Percentiles rank a stretch among this genome's conserved stretches.
These are phyloP conservation scores for Dioctria linearis DNA, from an alignment of 2,888 invertebrate species.

Conservation along the genomic window DNA sequence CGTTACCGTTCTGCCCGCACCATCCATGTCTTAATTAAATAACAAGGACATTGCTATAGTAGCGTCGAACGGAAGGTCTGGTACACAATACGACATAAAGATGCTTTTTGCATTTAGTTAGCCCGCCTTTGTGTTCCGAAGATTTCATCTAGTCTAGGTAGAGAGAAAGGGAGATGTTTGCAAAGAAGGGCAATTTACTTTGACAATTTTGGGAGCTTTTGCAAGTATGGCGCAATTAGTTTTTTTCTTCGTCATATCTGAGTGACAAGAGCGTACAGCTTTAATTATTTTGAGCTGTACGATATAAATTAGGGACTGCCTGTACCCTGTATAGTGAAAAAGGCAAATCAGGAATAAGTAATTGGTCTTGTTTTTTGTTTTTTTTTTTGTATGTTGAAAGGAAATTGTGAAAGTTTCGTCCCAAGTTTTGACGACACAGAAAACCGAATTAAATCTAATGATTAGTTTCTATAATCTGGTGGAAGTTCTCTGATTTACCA, in stretches of 20 bases:
- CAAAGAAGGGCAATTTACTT: slow-evolving; percentile 46
- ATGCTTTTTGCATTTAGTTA: slow-evolving; percentile 37
- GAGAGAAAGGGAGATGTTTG: neutral
- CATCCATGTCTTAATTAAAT: slow-evolving; percentile 46
- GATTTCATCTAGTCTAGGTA: neutral
- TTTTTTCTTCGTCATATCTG: slow-evolving; percentile 32
- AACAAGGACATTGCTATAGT: slow-evolving; percentile 31
- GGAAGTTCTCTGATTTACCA: too few relatives aligned
- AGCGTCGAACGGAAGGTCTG: slow-evolving; percentile 11
- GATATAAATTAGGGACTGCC: neutral
- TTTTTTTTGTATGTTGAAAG: too few relatives aligned
- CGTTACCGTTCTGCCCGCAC: neutral
- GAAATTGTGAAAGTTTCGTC: too few relatives aligned
- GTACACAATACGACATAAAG: slow-evolving; percentile 25
- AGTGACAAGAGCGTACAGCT: slow-evolving; percentile 4
- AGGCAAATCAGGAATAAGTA: slow-evolving; percentile 29
- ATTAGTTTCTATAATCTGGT: too few relatives aligned
- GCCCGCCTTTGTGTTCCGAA: slow-evolving; percentile 24
- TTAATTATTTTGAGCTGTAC: slow-evolving; percentile 37
- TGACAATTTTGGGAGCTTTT: slow-evolving; percentile 33
- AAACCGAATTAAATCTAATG: too few relatives aligned
- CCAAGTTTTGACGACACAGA: too few relatives aligned
- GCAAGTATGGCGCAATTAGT: slow-evolving; percentile 16
- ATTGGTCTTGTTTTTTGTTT: neutral
- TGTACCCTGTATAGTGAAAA: neutral